Conservation (phyloP, 2,113 vertebrate species). For the Sceloporus undulatus region DNA sequence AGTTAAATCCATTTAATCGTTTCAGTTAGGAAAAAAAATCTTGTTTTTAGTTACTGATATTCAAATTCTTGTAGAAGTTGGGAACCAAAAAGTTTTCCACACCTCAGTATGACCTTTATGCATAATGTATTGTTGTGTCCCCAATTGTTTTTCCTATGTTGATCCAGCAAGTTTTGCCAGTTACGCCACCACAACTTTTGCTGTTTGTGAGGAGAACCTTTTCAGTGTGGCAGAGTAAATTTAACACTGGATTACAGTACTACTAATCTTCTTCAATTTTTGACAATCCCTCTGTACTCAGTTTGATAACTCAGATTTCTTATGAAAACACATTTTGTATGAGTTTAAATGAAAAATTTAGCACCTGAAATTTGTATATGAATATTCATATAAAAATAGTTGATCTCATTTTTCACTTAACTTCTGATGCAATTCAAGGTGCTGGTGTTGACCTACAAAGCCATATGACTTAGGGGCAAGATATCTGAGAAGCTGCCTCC, state of each 20-base stretch:
- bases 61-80: neutral
- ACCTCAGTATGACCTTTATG: neutral
- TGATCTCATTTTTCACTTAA: neutral
- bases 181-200: neutral
- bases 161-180: slow-evolving; percentile 13
- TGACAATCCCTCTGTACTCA: neutral
- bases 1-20: neutral
- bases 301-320: neutral
- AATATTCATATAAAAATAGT: neutral
- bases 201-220: neutral
- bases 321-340: neutral
- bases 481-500: no score
- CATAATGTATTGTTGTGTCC: neutral
- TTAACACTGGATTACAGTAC: neutral
- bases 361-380: neutral
- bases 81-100: neutral
- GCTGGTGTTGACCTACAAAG: no score
- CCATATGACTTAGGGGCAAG: no score
- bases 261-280: neutral
- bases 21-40: neutral
- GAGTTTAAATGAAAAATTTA: neutral
- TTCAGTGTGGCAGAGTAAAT: neutral
- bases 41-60: slow-evolving; percentile 7
- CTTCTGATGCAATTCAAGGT: no score
- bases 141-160: neutral